phyloP scores from a whole-genome alignment of 2,113 vertebrate species.

The Ammodramus savannarum region DNA sequence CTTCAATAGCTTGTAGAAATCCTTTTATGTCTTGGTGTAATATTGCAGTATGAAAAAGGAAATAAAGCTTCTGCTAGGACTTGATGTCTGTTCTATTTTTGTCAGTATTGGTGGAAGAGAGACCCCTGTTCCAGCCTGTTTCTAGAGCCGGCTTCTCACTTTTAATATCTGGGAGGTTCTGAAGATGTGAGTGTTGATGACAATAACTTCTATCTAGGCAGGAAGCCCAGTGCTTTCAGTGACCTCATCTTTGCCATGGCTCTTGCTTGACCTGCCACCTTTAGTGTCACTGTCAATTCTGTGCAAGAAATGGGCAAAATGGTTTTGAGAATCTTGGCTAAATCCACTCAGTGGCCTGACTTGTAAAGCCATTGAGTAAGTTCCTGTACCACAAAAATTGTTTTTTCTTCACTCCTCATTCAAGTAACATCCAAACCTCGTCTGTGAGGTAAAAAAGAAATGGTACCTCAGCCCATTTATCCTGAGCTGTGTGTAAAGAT shows the following conservation, averaged over 20 bases:
- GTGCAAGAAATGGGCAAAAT: background rate
- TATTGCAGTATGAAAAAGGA: background rate
- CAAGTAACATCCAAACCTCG: background rate
- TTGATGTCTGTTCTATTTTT: background rate
- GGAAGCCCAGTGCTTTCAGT: background rate
- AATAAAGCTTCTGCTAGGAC: background rate
- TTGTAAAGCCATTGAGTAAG: background rate
- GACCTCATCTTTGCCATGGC: background rate
- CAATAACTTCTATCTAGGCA: background rate
- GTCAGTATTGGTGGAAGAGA: background rate
- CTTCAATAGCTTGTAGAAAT: background rate
- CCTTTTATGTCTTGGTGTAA: background rate
- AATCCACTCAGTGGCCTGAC: background rate
- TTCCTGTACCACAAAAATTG: background rate
- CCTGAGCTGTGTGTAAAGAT: background rate
- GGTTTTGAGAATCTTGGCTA: background rate
- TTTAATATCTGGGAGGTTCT: background rate
- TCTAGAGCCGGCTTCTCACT: background rate
- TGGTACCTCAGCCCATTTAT: background rate
- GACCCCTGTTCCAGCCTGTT: background rate
- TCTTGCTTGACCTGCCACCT: background rate
- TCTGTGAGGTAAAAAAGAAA: background rate
- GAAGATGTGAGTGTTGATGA: background rate
- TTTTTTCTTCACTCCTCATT: background rate
- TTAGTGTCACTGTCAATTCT: accelerated